Percentiles rank a stretch among this genome's conserved stretches.
Conservation (phyloP, 1,140 invertebrate species). For the Brachionus koreanus region DNA sequence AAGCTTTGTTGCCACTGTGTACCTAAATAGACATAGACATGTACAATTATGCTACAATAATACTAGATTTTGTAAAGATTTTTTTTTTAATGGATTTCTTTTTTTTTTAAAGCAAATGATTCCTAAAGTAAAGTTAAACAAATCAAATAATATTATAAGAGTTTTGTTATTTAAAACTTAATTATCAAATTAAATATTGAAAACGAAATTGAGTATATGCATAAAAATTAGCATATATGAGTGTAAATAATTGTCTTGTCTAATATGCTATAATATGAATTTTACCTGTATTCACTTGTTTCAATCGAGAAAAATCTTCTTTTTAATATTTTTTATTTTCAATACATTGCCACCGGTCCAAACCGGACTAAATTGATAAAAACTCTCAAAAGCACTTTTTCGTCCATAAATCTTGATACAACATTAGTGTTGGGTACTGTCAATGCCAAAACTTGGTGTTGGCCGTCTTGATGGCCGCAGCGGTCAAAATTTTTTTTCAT, state of each 20-base stretch:
- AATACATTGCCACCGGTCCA: no score
- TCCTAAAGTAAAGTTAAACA: neutral
- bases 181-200: neutral
- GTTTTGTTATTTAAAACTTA: conserved; percentile 2
- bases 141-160: neutral
- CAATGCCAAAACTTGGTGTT: no score
- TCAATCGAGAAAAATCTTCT: no score
- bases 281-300: no score
- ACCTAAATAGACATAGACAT: conserved; percentile 8
- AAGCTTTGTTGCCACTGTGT: neutral
- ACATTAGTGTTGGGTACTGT: no score
- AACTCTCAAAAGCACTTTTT: no score
- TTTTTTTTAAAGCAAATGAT: neutral
- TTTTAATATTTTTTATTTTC: no score
- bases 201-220: neutral
- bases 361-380: no score
- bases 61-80: neutral
- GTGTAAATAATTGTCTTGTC: neutral
- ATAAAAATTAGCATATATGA: neutral
- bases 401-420: no score
- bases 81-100: no score
- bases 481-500: no score
- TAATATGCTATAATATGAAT: neutral
- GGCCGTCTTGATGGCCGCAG: no score
- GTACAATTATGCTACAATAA: neutral